A percentile compares a stretch with the other conserved stretches of the same genome.
These are phyloP conservation scores for Ochropleura leucogaster DNA, from an alignment of 2,888 invertebrate genomes.

Conservation along the genomic window DNA sequence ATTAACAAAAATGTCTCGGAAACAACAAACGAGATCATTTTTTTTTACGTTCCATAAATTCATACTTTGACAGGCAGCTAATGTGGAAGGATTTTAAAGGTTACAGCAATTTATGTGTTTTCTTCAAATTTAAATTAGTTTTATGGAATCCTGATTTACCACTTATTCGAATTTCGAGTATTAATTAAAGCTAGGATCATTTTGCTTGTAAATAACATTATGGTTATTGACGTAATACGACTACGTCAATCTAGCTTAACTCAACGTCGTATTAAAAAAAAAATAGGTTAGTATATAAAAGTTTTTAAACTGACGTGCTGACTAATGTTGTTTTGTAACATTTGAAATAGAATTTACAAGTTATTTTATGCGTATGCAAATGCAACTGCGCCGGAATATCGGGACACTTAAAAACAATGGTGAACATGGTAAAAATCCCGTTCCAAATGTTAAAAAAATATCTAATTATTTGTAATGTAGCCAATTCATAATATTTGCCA, in stretches of 20 bases:
- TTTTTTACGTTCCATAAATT: conserved; percentile 1
- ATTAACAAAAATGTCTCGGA: conserved; percentile 21
- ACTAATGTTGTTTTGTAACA: too few species aligned
- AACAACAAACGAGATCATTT: conserved; percentile 15
- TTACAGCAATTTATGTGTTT: neutral
- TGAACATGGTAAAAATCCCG: too few species aligned
- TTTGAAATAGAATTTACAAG: too few species aligned
- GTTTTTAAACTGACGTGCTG: too few species aligned
- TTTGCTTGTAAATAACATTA: neutral
- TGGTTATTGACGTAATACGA: neutral
- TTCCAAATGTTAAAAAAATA: too few species aligned
- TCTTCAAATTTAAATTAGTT: neutral
- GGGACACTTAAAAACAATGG: too few species aligned
- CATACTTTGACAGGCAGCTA: neutral
- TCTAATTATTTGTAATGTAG: conserved; percentile 12
- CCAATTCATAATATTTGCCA: conserved; percentile 1
- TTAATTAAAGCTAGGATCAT: neutral
- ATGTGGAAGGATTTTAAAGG: neutral
- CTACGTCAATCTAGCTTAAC: neutral
- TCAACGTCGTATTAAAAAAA: neutral
- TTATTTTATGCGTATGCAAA: too few species aligned
- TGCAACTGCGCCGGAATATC: too few species aligned
- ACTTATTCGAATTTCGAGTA: conserved; percentile 1
- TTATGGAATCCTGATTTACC: conserved; percentile 5
- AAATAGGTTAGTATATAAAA: too few species aligned